Percentiles rank a stretch among this genome's conserved stretches.
phyloP scores from a whole-genome alignment of 2,888 invertebrate species.

The Drosophila tripunctata region DNA sequence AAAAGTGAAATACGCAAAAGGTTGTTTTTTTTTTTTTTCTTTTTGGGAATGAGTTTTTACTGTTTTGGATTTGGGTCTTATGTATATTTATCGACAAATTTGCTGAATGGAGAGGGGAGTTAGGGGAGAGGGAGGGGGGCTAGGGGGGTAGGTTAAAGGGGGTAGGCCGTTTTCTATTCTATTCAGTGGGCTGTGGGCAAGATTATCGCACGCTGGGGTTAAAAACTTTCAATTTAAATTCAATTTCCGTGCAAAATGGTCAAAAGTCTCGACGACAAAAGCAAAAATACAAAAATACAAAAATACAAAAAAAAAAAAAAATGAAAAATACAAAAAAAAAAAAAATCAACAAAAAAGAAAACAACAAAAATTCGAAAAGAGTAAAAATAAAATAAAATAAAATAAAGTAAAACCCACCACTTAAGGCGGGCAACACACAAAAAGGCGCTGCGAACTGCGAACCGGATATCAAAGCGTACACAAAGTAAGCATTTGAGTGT shows the following conservation, averaged over 20 bases:
- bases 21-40: conserved; percentile 18
- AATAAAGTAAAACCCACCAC: conserved; percentile 70
- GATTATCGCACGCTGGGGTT: conserved; percentile 80
- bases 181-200: conserved; percentile 43
- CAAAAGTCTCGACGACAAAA: conserved; percentile 76
- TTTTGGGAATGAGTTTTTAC: conserved; percentile 4
- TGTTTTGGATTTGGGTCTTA: conserved; percentile 43
- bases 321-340: conserved; percentile 1
- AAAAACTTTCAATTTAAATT: conserved; percentile 82
- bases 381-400: conserved; percentile 31
- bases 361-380: conserved; percentile 14
- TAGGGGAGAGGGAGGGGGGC: conserved; percentile 23
- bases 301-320: conserved; percentile 46
- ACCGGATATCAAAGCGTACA: conserved; percentile 77
- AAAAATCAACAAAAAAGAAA: conserved; percentile 3
- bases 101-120: too few relatives aligned
- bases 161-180: conserved; percentile 28
- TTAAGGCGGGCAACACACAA: conserved; percentile 65
- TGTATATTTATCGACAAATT: conserved; percentile 69
- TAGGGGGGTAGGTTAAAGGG: conserved; percentile 4
- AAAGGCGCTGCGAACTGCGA: conserved; percentile 52
- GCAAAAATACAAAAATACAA: conserved; percentile 42
- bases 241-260: conserved; percentile 82
- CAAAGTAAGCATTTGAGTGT: conserved; percentile 23
- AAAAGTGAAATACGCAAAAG: conserved; percentile 30